Evolutionary conservation across 2,113 vertebrate genomes (phyloP).

Genomic region (Archocentrus centrarchus): DNA sequence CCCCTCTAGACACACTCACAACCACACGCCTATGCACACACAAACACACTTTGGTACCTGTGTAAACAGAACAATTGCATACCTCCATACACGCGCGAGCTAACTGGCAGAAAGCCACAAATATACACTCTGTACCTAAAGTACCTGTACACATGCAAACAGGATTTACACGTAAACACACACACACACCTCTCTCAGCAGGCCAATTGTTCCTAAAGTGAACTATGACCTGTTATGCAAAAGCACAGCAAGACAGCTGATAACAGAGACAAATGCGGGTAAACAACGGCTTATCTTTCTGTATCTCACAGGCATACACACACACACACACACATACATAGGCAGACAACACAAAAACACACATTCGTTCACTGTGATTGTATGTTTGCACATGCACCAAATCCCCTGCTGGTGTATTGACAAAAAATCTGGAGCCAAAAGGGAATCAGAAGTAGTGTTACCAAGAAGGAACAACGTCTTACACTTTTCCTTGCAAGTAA

Average conservation of each 20-base stretch:
- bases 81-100: background rate
- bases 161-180: conserved; percentile 8
- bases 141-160: background rate
- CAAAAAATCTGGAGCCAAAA: background rate
- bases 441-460: background rate
- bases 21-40: conserved; percentile 29
- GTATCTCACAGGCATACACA: conserved; percentile 17
- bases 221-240: conserved; percentile 77
- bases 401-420: background rate
- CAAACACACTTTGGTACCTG: conserved; percentile 33
- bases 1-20: conserved; percentile 32
- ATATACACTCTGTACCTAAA: background rate
- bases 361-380: background rate
- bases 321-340: conserved; percentile 25
- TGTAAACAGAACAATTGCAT: conserved; percentile 39
- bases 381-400: background rate
- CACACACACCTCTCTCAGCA: background rate
- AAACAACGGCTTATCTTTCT: conserved; percentile 65
- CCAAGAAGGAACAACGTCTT: background rate
- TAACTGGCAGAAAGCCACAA: conserved; percentile 9
- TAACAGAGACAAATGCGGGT: conserved; percentile 61
- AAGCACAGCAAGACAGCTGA: conserved; percentile 48
- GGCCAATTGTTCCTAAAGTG: conserved; percentile 40
- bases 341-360: conserved; percentile 13
- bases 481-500: background rate